Conservation (phyloP, 2,113 vertebrate genomes). For the Sula dactylatra region DNA sequence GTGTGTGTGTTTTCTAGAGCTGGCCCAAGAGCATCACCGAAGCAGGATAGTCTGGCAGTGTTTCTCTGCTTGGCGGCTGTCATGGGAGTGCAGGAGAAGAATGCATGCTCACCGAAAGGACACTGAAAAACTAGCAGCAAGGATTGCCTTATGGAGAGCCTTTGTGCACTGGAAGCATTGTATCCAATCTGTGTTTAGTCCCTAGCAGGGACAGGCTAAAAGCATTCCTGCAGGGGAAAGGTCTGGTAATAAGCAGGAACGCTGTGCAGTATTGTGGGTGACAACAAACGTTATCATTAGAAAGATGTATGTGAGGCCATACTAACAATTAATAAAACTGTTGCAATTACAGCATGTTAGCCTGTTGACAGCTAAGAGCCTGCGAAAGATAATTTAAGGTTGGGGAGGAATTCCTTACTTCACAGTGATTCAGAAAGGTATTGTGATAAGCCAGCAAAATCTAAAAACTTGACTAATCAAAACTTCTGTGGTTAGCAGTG, state of each 20-base stretch:
- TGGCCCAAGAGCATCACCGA: constrained; percentile 58
- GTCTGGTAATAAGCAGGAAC: not conserved
- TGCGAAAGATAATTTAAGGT: not conserved
- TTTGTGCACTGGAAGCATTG: constrained; percentile 81
- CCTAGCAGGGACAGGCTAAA: not conserved
- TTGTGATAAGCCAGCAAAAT: not conserved
- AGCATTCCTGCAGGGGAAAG: rapidly evolving
- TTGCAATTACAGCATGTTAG: not conserved
- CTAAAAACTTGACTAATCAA: not conserved
- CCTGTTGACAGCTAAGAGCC: not conserved
- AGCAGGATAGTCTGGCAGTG: constrained; percentile 1
- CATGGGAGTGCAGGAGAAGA: constrained; percentile 54
- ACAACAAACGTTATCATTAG: not conserved
- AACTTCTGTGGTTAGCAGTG: not conserved
- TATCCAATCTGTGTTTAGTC: constrained; percentile 78
- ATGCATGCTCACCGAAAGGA: constrained; percentile 28
- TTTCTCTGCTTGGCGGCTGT: constrained; percentile 77
- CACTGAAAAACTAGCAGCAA: constrained; percentile 58
- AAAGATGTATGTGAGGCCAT: not conserved
- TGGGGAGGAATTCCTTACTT: not conserved
- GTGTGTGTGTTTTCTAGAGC: constrained; percentile 49
- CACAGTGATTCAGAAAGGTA: not conserved
- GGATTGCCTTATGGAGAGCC: constrained; percentile 51
- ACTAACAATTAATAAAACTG: not conserved
- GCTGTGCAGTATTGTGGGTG: rapidly evolving